Evolutionary conservation across 53 echinoderm and acorn worm genomes (phyloP).

Genomic region (Antedon mediterranea): DNA sequence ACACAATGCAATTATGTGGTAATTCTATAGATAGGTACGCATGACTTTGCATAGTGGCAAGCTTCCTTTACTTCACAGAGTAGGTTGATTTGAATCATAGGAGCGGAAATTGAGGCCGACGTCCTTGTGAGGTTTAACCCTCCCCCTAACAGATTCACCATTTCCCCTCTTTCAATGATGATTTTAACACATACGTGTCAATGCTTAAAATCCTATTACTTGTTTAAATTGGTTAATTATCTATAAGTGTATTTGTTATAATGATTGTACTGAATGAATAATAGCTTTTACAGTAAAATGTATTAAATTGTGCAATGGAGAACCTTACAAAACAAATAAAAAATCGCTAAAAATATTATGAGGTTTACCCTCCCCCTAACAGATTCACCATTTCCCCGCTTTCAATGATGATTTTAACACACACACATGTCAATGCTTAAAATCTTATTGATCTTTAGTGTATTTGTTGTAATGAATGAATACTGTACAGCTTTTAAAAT

Average conservation of each 20-base stretch:
- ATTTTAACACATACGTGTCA: background rate
- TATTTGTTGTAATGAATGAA: too few relatives aligned
- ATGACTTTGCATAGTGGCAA: background rate
- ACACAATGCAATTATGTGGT: background rate
- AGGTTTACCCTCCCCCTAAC: background rate
- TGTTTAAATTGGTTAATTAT: background rate
- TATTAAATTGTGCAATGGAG: too few relatives aligned
- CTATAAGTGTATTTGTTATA: too few relatives aligned
- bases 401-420: background rate
- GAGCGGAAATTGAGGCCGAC: background rate
- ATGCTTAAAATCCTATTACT: background rate
- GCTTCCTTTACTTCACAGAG: background rate
- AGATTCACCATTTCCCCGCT: background rate
- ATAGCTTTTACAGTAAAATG: too few relatives aligned
- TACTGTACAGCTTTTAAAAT: too few relatives aligned
- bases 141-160: background rate
- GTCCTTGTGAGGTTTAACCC: background rate
- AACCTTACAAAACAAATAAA: too few relatives aligned
- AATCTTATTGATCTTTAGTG: background rate
- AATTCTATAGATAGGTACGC: background rate
- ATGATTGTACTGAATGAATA: too few relatives aligned
- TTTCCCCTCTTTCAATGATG: background rate
- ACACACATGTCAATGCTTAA: background rate
- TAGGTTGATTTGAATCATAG: background rate
- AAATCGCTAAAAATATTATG: too few relatives aligned